A percentile compares a stretch with the other conserved stretches of the same genome.
Conservation (phyloP, 2,113 vertebrate genomes). For the Rhinopomastus cyanomelas region DNA sequence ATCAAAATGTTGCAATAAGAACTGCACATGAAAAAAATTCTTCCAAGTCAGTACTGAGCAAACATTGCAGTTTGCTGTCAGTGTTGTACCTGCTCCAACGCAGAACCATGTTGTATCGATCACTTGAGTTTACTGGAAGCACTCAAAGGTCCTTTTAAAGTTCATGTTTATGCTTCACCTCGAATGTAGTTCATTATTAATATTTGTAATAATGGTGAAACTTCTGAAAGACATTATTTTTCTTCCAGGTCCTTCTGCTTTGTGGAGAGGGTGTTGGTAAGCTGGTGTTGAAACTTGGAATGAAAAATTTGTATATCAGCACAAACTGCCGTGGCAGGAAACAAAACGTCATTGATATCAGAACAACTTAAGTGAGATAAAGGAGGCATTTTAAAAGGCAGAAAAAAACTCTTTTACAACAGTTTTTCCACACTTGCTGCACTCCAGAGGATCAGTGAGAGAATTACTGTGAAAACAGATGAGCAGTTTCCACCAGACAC, state of each 20-base stretch:
- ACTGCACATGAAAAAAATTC: not conserved
- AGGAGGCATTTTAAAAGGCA: not conserved
- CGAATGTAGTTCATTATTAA: not conserved
- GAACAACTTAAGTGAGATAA: not conserved
- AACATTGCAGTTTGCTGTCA: not conserved
- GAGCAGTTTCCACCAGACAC: not conserved
- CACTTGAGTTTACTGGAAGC: not conserved
- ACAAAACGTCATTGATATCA: not conserved
- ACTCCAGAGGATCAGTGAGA: not conserved
- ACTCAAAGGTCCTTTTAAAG: not conserved
- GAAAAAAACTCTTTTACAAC: not conserved
- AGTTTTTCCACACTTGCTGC: not conserved
- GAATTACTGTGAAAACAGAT: not conserved
- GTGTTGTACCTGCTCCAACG: not conserved
- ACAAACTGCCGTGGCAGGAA: not conserved
- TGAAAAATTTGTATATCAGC: not conserved
- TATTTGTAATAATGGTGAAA: not conserved
- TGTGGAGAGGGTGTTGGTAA: not conserved
- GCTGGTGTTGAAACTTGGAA: not conserved
- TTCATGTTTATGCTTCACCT: not conserved
- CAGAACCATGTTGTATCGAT: fast-evolving
- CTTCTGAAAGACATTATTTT: not conserved
- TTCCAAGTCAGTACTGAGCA: constrained; percentile 34
- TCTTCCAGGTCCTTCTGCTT: not conserved
- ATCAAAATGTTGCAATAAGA: constrained; percentile 2